phyloP scores from a whole-genome alignment of 35 echinoderm and acorn worm genomes.

The Lytechinus pictus region DNA sequence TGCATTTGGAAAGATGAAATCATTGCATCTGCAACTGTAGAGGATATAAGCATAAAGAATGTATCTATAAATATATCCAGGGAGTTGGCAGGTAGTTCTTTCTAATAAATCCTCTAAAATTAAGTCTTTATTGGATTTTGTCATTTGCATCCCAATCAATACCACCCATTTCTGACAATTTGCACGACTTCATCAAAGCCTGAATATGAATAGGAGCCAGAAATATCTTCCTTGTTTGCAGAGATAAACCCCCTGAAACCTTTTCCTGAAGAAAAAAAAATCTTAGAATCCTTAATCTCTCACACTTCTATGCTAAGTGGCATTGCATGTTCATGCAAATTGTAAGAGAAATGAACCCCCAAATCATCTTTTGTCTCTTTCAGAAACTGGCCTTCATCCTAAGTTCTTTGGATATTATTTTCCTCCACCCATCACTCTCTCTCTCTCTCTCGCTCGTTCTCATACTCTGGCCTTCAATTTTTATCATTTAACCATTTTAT shows the following conservation, averaged over 20 bases:
- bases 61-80: too few relatives aligned
- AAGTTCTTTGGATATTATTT: background rate
- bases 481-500: too few relatives aligned
- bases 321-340: slow-evolving; percentile 21
- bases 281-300: background rate
- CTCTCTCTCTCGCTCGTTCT: background rate
- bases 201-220: background rate
- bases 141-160: background rate
- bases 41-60: too few relatives aligned
- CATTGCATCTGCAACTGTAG: too few relatives aligned
- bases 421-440: background rate
- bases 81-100: too few relatives aligned
- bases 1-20: too few relatives aligned
- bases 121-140: background rate
- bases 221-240: background rate
- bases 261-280: too few relatives aligned
- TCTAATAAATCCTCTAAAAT: too few relatives aligned
- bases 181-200: background rate
- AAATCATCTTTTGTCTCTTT: background rate
- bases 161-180: background rate
- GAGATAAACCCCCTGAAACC: background rate
- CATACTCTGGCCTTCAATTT: background rate
- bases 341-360: background rate
- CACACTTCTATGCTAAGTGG: slow-evolving; percentile 28
- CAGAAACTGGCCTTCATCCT: background rate